Conservation (phyloP, 2,113 vertebrate species). For the Phoxinus phoxinus region DNA sequence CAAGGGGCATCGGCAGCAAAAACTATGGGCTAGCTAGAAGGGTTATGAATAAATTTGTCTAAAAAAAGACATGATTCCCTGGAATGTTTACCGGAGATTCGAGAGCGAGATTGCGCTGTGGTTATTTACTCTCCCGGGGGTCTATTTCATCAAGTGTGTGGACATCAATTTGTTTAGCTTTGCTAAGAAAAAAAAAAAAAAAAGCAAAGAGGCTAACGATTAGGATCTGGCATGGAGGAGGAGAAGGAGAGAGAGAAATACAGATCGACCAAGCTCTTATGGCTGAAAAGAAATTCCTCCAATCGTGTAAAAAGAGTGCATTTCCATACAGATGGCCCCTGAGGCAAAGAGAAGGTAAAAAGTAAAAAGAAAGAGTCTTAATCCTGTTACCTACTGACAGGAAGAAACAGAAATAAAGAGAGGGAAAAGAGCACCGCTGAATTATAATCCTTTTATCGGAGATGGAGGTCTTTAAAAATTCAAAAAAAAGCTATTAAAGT, state of each 20-base stretch:
- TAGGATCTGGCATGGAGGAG: conserved; percentile 58
- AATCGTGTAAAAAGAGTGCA: conserved; percentile 72
- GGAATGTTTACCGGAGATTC: conserved; percentile 57
- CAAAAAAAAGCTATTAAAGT: conserved; percentile 23
- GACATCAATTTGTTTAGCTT: conserved; percentile 72
- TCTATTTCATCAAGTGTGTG: conserved; percentile 66
- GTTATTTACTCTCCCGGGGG: conserved; percentile 63
- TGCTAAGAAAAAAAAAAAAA: conserved; percentile 54
- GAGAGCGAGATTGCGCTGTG: conserved; percentile 57
- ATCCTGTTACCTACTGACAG: conserved; percentile 66
- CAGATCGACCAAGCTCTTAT: conserved; percentile 63
- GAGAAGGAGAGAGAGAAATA: conserved; percentile 45
- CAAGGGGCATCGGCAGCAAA: not conserved
- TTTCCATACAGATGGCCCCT: conserved; percentile 75
- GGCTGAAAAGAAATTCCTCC: conserved; percentile 66
- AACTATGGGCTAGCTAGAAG: conserved; percentile 22
- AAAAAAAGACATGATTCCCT: conserved; percentile 44
- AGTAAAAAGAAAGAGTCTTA: conserved; percentile 60
- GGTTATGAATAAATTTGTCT: conserved; percentile 58
- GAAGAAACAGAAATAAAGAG: not conserved
- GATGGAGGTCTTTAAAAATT: conserved; percentile 14
- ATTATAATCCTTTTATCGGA: conserved; percentile 22
- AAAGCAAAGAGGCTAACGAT: conserved; percentile 58
- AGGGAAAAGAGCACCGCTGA: not conserved
- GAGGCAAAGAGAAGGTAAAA: conserved; percentile 52